Evolutionary conservation across 1,140 invertebrate genomes (phyloP), one percentile per base, ranked within the genome.

Genomic region (Holotrichia oblita): DNA sequence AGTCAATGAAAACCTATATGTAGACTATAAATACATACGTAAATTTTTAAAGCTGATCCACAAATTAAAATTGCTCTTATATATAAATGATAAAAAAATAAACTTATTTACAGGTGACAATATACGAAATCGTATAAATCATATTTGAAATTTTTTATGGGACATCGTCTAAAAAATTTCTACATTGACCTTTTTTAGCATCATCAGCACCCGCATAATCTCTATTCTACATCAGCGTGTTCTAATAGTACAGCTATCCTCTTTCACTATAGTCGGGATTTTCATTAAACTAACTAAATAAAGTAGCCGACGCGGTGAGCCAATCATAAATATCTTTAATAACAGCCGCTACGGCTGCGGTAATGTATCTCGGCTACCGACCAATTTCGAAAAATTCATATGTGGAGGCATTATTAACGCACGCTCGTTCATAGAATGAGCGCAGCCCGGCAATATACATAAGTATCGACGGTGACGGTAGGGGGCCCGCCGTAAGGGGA

Each of bases 401-500:
- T 69, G 61, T 69, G 27, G 27, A 55, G n/a, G 17, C 48, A 17
- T 14, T 55, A 55, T 55, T 55, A 55, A 55, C 48, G 48, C 48
- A 55, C 48, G 48, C 48, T 55, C 48, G 48, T 55, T 55, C 48
- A 72, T 72, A 72, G 24, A 72, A 40, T 8, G 34, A 72, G 64
- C n/a, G 22, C 14, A 34, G 27, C 27, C 27, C 27, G 4, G 27
- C 27, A 34, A 34, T 34, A 34, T 4, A 48, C n/a, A 48, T 48
- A 48, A 48, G n/a, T 48, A 44, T 17, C 48, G 61, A 8, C 22
- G 61, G 61, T 27, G 61, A 69, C 61, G 61, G 22, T 69, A 27
- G 61, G 22, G 61, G 27, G n/a, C 55, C 20, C n/a, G 77, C n/a
- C 40, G 78, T 64, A 44, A 79, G 79, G 61, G 44, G 80, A 76